Percentiles rank a stretch among this genome's conserved stretches.
Conservation (phyloP, 2,797 vertebrate species). For the Cirrhinus mrigala region DNA sequence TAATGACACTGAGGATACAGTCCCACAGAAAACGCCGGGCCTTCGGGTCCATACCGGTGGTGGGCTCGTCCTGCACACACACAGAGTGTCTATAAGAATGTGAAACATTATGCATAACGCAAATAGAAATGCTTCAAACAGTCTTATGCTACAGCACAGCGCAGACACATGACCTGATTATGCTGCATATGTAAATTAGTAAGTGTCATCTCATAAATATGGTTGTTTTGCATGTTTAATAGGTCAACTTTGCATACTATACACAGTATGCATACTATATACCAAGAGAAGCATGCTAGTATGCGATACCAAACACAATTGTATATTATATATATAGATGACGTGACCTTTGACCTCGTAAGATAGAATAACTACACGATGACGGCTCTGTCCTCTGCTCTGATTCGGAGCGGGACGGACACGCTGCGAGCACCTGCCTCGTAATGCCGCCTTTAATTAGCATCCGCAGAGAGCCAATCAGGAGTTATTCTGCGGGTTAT, state of each 20-base stretch:
- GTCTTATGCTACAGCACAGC: background rate
- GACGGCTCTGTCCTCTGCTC: background rate
- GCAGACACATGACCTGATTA: background rate
- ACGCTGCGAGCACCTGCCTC: background rate
- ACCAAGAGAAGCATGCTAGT: background rate
- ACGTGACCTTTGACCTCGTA: conserved; percentile 6
- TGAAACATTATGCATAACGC: background rate
- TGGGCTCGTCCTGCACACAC: conserved; percentile 90
- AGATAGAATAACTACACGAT: background rate
- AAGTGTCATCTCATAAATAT: background rate
- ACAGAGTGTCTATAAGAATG: background rate
- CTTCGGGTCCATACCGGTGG: conserved; percentile 98
- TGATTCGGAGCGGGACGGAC: conserved; percentile 1
- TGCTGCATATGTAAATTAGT: background rate
- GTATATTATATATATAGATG: background rate
- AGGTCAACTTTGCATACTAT: background rate
- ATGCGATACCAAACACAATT: background rate
- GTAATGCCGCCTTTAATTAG: conserved; percentile 57
- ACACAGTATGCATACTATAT: background rate
- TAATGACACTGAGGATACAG: conserved; percentile 94
- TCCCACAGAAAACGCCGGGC: conserved; percentile 97
- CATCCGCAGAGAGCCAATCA: conserved; percentile 32
- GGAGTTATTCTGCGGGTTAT: conserved; percentile 42
- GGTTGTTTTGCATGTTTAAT: background rate
- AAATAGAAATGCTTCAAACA: background rate